A percentile compares a stretch with the other conserved stretches of the same genome.
phyloP scores from a whole-genome alignment of 2,797 vertebrate genomes.

The Oreortyx pictus region DNA sequence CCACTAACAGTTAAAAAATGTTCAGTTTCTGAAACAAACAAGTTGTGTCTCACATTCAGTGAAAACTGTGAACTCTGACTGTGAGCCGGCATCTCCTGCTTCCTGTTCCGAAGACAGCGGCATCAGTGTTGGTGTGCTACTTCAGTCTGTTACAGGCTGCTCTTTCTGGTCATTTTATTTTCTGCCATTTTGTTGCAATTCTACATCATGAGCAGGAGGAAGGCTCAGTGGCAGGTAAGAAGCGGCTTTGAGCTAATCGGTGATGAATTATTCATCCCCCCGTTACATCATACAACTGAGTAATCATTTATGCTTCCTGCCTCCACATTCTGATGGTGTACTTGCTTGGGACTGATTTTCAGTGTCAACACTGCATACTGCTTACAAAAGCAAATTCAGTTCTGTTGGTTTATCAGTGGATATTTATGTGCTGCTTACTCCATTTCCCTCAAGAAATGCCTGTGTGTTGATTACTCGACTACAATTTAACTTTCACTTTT shows the following conservation, averaged over 20 bases:
- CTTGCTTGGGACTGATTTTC: background rate
- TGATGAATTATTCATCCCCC: background rate
- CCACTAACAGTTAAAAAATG: background rate
- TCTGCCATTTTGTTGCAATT: background rate
- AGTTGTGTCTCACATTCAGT: background rate
- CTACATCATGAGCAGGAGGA: background rate
- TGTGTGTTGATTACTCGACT: background rate
- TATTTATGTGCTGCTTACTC: background rate
- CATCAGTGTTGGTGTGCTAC: accelerated
- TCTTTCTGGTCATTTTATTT: background rate
- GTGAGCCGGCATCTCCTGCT: accelerated
- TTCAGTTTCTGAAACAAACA: background rate
- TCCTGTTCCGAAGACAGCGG: background rate
- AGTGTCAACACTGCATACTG: background rate
- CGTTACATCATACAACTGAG: background rate
- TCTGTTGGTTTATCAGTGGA: background rate
- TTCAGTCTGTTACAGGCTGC: background rate
- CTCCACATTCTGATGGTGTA: background rate
- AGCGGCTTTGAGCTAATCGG: background rate
- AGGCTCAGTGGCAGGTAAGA: background rate
- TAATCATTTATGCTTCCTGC: background rate
- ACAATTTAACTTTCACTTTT: background rate
- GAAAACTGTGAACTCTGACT: background rate
- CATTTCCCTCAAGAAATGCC: background rate
- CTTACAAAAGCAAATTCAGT: background rate